Evolutionary conservation across 2,797 vertebrate genomes (phyloP).

Genomic region (Crenichthys baileyi): DNA sequence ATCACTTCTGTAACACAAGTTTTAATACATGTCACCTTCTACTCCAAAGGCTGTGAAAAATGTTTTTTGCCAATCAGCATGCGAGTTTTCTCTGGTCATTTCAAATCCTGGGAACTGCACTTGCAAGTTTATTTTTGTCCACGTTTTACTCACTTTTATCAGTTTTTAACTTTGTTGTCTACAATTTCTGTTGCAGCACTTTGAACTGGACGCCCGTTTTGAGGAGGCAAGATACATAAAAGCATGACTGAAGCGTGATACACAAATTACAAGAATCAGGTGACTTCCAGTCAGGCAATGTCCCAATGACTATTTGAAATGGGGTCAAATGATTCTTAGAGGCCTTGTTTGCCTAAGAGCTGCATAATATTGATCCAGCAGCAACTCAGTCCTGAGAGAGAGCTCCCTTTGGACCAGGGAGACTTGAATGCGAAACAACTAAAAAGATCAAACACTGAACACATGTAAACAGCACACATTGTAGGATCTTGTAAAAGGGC

Average conservation of each 20-base stretch:
- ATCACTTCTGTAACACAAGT: neutral
- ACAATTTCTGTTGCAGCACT: neutral
- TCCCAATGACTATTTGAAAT: conserved; percentile 37
- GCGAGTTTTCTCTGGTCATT: neutral
- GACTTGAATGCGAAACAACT: conserved; percentile 31
- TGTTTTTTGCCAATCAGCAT: neutral
- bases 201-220: neutral
- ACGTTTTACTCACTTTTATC: neutral
- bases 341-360: conserved; percentile 28
- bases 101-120: neutral
- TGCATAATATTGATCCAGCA: conserved; percentile 8
- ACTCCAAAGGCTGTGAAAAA: neutral
- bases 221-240: neutral
- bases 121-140: too few relatives aligned
- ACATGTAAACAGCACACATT: neutral
- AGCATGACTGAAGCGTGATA: conserved; percentile 16
- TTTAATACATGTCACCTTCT: neutral
- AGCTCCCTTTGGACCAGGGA: conserved; percentile 4
- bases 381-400: conserved; percentile 1
- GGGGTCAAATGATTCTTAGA: conserved; percentile 14
- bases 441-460: conserved; percentile 21
- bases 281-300: neutral
- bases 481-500: neutral
- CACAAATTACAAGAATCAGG: conserved; percentile 25
- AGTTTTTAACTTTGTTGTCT: neutral